Evolutionary conservation across 2,888 invertebrate genomes (phyloP), one percentile per base, ranked within the genome.

Genomic region (Quadriops clusia): DNA sequence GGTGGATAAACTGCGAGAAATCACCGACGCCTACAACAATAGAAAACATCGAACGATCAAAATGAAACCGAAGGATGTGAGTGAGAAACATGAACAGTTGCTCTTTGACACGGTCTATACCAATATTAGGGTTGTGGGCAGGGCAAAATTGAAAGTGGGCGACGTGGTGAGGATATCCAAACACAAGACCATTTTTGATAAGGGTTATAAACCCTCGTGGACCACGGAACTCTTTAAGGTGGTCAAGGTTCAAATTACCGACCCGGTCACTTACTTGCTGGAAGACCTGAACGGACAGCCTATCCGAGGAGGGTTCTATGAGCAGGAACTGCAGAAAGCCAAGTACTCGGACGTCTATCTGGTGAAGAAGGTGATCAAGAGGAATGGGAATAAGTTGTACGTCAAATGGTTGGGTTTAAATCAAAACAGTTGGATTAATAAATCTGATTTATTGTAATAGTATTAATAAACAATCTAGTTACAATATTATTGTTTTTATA

Each of bases 131-230:
- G n/a, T 51, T 33, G 38, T 26, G 13, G 40, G 33, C 13, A 17
- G 13, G 9, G 28, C 22, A 12, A 45, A 44, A 34, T 47, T 39
- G 30, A 46, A 41, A 37, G 34, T 50, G 28, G 50, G 47, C 7
- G 51, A 56, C 37, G 35, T 43, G 17, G 56, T 56, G 4, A 36
- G 54, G 4, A 46, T 57, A 13, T 46, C 44, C 25, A 54, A 51
- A 37, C 33, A 38, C 9, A 53, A 52, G n/a, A n/a, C n/a, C n/a
- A n/a, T n/a, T n/a, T n/a, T n/a, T n/a, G n/a, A 45, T 8, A 54
- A 56, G 42, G 50, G 51, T 5, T 58, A 51, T 25, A 47, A 46
- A 5, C 49, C 51, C 0, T 51, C 51, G 33, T 57, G 53, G 51
- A 39, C 50, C 1, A 50, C 49, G 1, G 54, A 57, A 36, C 35